Percentiles rank a stretch among this genome's conserved stretches.
These are phyloP conservation scores for Enteromius mattozi DNA, from an alignment of 2,797 vertebrate genomes.

Conservation along the genomic window DNA sequence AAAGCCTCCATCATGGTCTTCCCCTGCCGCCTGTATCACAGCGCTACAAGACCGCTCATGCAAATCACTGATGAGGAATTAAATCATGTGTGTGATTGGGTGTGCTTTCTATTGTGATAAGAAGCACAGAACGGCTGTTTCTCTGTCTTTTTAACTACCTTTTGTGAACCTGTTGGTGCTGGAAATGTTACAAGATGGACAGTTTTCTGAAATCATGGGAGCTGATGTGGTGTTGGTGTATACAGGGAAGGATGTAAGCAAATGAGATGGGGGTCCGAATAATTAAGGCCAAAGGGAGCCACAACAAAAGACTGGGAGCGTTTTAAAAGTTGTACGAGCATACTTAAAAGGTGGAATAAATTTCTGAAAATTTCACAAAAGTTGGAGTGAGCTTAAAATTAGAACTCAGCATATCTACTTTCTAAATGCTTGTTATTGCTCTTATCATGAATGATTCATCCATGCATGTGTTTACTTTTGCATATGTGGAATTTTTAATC, in stretches of 20 bases:
- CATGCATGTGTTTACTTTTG: not conserved
- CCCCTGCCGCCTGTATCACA: slow-evolving; percentile 61
- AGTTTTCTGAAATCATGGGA: not conserved
- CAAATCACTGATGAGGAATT: slow-evolving; percentile 60
- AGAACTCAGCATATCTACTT: not conserved
- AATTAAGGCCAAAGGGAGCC: not conserved
- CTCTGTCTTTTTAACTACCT: slow-evolving; percentile 28
- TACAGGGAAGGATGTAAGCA: not conserved
- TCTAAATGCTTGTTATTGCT: not conserved
- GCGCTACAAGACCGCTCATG: slow-evolving; percentile 56
- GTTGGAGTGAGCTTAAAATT: not conserved
- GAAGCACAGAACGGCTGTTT: slow-evolving; percentile 22
- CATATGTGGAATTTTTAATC: not conserved
- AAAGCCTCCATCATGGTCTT: slow-evolving; percentile 49
- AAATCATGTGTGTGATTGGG: slow-evolving; percentile 51
- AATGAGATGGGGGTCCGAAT: not conserved
- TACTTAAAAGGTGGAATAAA: not conserved
- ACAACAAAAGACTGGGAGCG: not conserved
- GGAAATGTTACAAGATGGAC: slow-evolving; percentile 23
- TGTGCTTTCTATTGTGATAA: slow-evolving; percentile 53
- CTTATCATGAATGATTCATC: not conserved
- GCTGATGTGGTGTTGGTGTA: not conserved
- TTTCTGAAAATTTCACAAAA: not conserved
- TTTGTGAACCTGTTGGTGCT: slow-evolving; percentile 42
- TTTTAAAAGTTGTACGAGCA: not conserved